A percentile compares a stretch with the other conserved stretches of the same genome.
Conservation (phyloP, 2,797 vertebrate species). For the Sebastes flavidus region DNA sequence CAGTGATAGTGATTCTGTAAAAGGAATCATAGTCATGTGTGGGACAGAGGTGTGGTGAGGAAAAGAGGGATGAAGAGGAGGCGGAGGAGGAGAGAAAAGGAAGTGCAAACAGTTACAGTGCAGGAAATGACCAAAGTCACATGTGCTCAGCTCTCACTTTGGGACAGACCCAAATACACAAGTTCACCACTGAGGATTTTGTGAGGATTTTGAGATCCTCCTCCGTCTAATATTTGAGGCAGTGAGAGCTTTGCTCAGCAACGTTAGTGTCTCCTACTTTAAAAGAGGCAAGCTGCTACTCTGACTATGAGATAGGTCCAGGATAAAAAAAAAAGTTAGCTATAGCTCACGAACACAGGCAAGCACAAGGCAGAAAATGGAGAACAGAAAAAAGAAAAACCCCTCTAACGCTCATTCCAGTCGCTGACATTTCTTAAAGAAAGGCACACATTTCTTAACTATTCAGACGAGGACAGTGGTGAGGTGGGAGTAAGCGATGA, state of each 20-base stretch:
- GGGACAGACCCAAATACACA: not conserved
- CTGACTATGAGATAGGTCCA: slow-evolving; percentile 1
- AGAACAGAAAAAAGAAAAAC: not conserved
- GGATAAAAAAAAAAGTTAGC: slow-evolving; percentile 14
- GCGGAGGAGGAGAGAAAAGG: slow-evolving; percentile 77
- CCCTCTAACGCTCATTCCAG: not conserved
- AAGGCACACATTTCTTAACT: not conserved
- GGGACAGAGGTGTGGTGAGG: slow-evolving; percentile 81
- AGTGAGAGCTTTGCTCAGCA: slow-evolving; percentile 54
- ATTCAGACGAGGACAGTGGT: slow-evolving; percentile 1
- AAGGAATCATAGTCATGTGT: slow-evolving; percentile 90
- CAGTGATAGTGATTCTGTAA: slow-evolving; percentile 99
- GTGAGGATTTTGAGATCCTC: not conserved
- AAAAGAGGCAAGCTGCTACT: slow-evolving; percentile 54
- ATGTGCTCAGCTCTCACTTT: slow-evolving; percentile 54
- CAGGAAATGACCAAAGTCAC: slow-evolving; percentile 61
- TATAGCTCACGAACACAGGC: slow-evolving; percentile 48
- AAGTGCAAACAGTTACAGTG: slow-evolving; percentile 72
- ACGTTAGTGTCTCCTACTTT: slow-evolving; percentile 36
- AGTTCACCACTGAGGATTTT: not conserved
- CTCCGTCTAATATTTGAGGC: not conserved
- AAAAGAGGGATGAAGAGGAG: slow-evolving; percentile 70
- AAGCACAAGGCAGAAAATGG: slow-evolving; percentile 22
- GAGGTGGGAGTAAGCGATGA: slow-evolving; percentile 7
- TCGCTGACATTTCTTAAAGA: not conserved